Conservation (phyloP, 2,888 invertebrate species). For the Lasius platythorax region DNA sequence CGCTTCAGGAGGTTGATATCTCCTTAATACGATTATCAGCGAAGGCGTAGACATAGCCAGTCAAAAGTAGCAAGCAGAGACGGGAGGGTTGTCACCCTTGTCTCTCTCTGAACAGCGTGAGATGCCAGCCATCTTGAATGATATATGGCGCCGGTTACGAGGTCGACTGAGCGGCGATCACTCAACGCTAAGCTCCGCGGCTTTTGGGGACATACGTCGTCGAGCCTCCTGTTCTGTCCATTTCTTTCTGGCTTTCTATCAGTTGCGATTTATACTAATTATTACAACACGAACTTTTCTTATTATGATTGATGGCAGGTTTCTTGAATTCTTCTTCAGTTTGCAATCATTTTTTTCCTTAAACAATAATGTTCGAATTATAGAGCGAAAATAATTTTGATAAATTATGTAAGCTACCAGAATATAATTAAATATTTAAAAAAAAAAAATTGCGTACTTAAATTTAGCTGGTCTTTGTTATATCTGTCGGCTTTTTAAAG, state of each 20-base stretch:
- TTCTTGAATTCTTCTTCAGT: neutral
- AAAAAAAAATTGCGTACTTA: neutral
- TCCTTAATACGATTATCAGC: slow-evolving; percentile 79
- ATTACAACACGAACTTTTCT: slow-evolving; percentile 22
- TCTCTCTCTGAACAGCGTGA: slow-evolving; percentile 81
- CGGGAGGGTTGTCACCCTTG: slow-evolving; percentile 83
- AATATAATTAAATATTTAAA: neutral
- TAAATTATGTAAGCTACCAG: neutral
- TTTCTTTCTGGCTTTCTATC: slow-evolving; percentile 64
- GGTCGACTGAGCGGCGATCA: slow-evolving; percentile 88
- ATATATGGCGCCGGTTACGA: slow-evolving; percentile 88
- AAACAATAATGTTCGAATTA: neutral
- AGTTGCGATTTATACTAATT: slow-evolving; percentile 54
- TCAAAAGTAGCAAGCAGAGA: slow-evolving; percentile 80
- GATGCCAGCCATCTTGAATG: slow-evolving; percentile 87
- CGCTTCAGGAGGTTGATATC: slow-evolving; percentile 76
- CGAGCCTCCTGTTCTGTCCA: slow-evolving; percentile 75
- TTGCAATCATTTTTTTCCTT: neutral
- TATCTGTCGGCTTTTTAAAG: neutral
- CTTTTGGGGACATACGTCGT: slow-evolving; percentile 77
- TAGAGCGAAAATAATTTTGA: neutral
- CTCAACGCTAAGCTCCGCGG: slow-evolving; percentile 85
- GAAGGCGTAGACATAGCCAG: slow-evolving; percentile 80
- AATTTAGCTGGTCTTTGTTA: neutral
- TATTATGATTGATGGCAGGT: neutral